Evolutionary conservation across 2,797 vertebrate genomes (phyloP), one percentile per base, ranked within the genome.

Genomic region (Anolis apletophallus): DNA sequence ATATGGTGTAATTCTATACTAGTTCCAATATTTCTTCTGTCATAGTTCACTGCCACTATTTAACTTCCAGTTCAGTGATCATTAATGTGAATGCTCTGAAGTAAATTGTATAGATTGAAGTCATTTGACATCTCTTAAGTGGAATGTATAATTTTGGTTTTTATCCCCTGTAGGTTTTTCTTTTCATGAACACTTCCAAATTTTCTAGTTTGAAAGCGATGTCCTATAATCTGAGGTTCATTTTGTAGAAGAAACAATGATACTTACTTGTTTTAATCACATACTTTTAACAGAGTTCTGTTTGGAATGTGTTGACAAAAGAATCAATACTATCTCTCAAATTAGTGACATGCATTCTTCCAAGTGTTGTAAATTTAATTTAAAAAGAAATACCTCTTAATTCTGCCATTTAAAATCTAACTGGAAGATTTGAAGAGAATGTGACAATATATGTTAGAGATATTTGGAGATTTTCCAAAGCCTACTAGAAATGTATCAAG

Each of bases 321-420:
- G 40, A 74, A 23, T 78, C 17, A 57, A 26, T 85, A 26, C 0
- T 0, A 61, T 67, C 36, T 10, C 12, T 87, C 14, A 84, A 81
- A n/a, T 61, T 26, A 50, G n/a, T 72, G 69, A 46, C 26, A 55
- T 50, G 52, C 0, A 79, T 81, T 54, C 75, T 80, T 87, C 0
- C 77, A 40, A 79, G 13, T 77, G 81, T 23, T 88, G 16, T 52
- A 40, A 87, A 79, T 83, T 34, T 57, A 5, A 73, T 1, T 71
- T 76, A n/a, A 10, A 13, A 10, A 26, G 72, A 75, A 67, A 86
- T 9, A 1, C 5, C 2, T 5, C 54, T 3, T 21, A 83, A 36
- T 84, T 61, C 13, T 34, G 10, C 40, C 1, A 5, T 64, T 3
- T 29, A 85, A 54, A 17, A 83, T 55, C 73, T 74, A 57, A 80